phyloP scores from a whole-genome alignment of 2,113 vertebrate species.

The Salvelinus alpinus region DNA sequence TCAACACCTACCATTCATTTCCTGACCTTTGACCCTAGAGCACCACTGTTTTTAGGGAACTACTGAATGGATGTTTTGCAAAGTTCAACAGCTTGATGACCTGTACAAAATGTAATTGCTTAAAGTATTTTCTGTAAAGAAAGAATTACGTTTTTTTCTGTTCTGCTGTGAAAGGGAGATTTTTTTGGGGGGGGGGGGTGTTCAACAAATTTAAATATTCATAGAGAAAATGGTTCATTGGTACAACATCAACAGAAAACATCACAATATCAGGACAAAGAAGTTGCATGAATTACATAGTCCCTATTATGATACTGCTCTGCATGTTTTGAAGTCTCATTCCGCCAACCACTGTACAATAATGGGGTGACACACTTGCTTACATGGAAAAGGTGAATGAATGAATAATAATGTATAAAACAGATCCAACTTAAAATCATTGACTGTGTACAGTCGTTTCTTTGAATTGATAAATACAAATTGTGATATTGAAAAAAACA shows the following conservation, averaged over 20 bases:
- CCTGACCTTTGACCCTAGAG: constrained; percentile 42
- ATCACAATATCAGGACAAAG: constrained; percentile 39
- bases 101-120: constrained; percentile 61
- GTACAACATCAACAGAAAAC: constrained; percentile 20
- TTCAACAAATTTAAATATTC: constrained; percentile 31
- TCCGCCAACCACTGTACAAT: constrained; percentile 58
- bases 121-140: constrained; percentile 61
- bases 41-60: constrained; percentile 44
- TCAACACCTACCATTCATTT: not conserved
- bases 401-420: constrained; percentile 58
- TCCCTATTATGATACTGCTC: constrained; percentile 56
- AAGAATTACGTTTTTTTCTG: constrained; percentile 1
- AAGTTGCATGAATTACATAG: constrained; percentile 65
- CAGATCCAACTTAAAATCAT: constrained; percentile 47
- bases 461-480: constrained; percentile 69
- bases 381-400: constrained; percentile 55
- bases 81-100: constrained; percentile 43
- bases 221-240: constrained; percentile 29
- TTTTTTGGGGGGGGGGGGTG: constrained; percentile 14
- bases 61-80: constrained; percentile 30
- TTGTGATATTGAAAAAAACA: constrained; percentile 60
- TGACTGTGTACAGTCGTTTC: constrained; percentile 63
- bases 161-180: constrained; percentile 35
- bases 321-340: constrained; percentile 65
- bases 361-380: constrained; percentile 41